phyloP scores from a whole-genome alignment of 2,113 vertebrate species.

The Tor tambroides region DNA sequence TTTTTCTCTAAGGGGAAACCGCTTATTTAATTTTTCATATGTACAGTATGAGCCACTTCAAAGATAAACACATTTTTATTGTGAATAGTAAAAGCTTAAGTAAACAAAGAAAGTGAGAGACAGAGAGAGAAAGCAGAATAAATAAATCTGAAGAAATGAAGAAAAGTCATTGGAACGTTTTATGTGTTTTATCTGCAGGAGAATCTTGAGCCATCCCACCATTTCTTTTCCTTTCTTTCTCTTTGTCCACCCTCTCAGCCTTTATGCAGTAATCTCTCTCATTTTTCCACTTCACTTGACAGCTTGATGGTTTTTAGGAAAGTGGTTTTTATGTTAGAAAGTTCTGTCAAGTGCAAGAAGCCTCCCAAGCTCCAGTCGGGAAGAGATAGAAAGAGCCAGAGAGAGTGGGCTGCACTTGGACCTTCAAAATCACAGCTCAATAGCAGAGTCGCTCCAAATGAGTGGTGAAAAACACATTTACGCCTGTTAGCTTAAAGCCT shows the following conservation, averaged over 20 bases:
- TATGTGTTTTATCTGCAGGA: too few species aligned
- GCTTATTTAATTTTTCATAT: not conserved
- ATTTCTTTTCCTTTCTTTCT: slow-evolving; percentile 30
- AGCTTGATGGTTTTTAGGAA: slow-evolving; percentile 68
- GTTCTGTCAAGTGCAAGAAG: slow-evolving; percentile 57
- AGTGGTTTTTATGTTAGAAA: slow-evolving; percentile 69
- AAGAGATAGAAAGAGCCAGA: slow-evolving; percentile 11
- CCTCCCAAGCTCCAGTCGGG: slow-evolving; percentile 25
- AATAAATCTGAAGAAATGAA: slow-evolving; percentile 59
- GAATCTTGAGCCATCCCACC: too few species aligned
- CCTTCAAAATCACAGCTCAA: slow-evolving; percentile 10
- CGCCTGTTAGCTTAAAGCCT: not conserved
- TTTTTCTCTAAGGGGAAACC: not conserved
- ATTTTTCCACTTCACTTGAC: slow-evolving; percentile 68
- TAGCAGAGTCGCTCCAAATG: not conserved
- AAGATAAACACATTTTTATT: not conserved
- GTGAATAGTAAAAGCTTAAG: slow-evolving; percentile 64
- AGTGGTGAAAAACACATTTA: not conserved
- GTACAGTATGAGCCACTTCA: not conserved
- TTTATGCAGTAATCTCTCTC: slow-evolving; percentile 48
- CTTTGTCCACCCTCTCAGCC: slow-evolving; percentile 28
- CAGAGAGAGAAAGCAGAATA: slow-evolving; percentile 66
- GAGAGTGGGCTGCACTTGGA: not conserved
- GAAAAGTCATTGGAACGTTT: slow-evolving; percentile 58
- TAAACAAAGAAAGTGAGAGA: slow-evolving; percentile 48